Conservation (phyloP, 2,113 vertebrate genomes). For the Amazona guildingii region DNA sequence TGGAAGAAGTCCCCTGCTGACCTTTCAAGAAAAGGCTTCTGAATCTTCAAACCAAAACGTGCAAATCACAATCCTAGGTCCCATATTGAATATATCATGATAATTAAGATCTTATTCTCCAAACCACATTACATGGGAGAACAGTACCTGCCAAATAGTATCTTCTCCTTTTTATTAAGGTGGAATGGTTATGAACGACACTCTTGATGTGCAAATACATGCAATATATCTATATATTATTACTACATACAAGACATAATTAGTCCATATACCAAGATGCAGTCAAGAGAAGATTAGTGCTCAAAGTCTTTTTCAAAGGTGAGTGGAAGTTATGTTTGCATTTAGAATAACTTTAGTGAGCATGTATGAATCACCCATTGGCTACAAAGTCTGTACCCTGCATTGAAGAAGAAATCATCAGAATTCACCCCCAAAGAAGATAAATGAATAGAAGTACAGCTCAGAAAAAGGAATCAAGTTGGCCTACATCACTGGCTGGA, state of each 20-base stretch:
- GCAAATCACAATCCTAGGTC: neutral
- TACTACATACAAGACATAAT: neutral
- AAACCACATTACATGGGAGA: neutral
- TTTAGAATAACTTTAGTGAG: neutral
- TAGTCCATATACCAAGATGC: neutral
- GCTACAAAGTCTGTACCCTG: neutral
- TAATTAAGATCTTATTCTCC: constrained; percentile 50
- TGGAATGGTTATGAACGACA: neutral
- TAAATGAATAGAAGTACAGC: neutral
- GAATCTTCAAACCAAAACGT: constrained; percentile 47
- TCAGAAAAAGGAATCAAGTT: neutral
- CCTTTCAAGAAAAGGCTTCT: neutral
- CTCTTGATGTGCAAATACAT: neutral
- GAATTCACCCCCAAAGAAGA: neutral
- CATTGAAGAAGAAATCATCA: neutral
- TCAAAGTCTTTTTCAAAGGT: neutral
- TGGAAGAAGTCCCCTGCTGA: neutral
- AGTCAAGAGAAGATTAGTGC: neutral
- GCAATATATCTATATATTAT: neutral
- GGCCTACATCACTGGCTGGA: neutral
- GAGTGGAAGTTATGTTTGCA: neutral
- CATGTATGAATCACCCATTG: neutral
- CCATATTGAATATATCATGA: constrained; percentile 5
- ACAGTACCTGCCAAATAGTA: neutral
- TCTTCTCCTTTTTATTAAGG: constrained; percentile 1